These are phyloP conservation scores for Carapus acus DNA, from an alignment of 2,797 vertebrate genomes.

Conservation along the genomic window DNA sequence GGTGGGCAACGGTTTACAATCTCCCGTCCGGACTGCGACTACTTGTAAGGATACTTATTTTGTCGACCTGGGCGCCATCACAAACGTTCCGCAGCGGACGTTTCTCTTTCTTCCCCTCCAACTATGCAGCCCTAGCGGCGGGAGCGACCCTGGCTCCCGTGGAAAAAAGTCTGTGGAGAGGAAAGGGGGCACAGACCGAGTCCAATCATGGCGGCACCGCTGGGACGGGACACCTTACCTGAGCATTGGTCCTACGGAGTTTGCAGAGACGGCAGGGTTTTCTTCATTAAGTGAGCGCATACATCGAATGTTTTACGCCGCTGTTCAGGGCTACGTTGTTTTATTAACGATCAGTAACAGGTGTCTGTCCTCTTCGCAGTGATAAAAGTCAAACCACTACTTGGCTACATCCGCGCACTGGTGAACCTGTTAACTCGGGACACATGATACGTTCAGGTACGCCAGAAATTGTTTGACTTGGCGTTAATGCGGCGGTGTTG, in stretches of 20 bases:
- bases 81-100: too few relatives aligned
- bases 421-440: slow-evolving; percentile 95
- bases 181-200: slow-evolving; percentile 39
- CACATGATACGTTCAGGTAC: slow-evolving; percentile 98
- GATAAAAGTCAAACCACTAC: slow-evolving; percentile 84
- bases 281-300: slow-evolving; percentile 88
- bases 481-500: slow-evolving; percentile 35
- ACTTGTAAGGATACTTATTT: slow-evolving; percentile 14
- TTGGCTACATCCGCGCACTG: slow-evolving; percentile 94
- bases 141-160: slow-evolving; percentile 2
- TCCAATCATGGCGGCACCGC: slow-evolving; percentile 84
- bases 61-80: background rate
- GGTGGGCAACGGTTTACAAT: slow-evolving; percentile 12
- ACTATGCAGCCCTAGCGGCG: slow-evolving; percentile 66
- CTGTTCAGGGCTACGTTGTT: slow-evolving; percentile 4
- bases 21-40: too few relatives aligned
- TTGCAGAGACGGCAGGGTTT: slow-evolving; percentile 89
- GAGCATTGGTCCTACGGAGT: slow-evolving; percentile 95
- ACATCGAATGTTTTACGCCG: too few relatives aligned
- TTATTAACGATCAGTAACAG: slow-evolving; percentile 76
- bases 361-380: slow-evolving; percentile 81
- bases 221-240: slow-evolving; percentile 90
- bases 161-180: background rate
- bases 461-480: slow-evolving; percentile 24
- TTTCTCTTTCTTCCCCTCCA: slow-evolving; percentile 63